Evolutionary conservation across 2,113 vertebrate genomes (phyloP).

Genomic region (Carlito syrichta): DNA sequence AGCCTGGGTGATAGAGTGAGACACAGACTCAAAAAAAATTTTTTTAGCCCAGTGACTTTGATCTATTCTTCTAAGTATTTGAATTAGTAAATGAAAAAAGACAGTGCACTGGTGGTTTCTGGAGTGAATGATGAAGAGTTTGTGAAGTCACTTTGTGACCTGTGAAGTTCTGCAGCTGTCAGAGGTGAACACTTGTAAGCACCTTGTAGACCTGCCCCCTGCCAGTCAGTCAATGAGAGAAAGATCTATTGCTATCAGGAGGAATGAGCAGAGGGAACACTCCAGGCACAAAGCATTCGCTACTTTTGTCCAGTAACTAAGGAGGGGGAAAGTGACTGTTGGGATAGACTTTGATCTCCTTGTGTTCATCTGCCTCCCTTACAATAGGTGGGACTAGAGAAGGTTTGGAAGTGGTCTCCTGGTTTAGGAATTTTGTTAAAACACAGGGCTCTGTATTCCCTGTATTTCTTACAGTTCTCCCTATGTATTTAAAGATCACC

Average conservation of each 20-base stretch:
- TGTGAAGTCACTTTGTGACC: neutral
- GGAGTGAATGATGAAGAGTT: neutral
- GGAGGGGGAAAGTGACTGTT: neutral
- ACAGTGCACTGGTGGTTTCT: neutral
- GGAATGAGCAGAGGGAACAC: neutral
- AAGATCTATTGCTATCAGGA: neutral
- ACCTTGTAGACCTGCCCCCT: neutral
- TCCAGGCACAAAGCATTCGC: neutral
- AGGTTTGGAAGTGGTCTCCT: neutral
- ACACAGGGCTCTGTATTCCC: neutral
- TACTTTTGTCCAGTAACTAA: neutral
- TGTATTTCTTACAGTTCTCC: neutral
- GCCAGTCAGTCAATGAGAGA: neutral
- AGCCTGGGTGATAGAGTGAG: too few relatives aligned
- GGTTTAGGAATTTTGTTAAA: neutral
- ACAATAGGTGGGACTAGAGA: neutral
- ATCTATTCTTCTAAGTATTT: neutral
- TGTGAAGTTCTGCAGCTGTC: neutral
- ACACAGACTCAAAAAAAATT: too few relatives aligned
- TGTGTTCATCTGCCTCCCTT: neutral
- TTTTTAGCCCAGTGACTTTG: neutral
- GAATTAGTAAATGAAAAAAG: neutral
- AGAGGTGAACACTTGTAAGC: neutral
- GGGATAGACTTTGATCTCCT: neutral
- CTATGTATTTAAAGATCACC: neutral